Evolutionary conservation across 2,888 invertebrate species (phyloP), one percentile per base, ranked within the genome.

Genomic region (Parnassius apollo): DNA sequence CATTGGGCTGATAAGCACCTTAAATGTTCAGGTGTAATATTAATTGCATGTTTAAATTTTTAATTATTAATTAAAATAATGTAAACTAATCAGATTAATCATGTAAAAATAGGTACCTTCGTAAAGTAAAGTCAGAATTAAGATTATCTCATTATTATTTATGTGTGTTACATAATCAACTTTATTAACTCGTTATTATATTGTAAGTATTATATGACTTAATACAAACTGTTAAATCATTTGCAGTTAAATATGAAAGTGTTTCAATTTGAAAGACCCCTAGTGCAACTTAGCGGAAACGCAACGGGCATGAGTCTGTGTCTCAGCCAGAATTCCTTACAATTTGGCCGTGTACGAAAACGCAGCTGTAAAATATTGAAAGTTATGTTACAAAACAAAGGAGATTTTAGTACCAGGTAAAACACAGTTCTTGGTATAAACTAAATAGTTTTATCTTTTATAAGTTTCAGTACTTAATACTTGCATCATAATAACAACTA

Each of bases 191-290:
- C 4, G 35, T 35, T 35, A 35, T 1, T 35, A 35, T 35, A 35
- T 35, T 35, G 35, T 35, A 7, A 25, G 25, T 35, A 25, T 2
- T 35, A 7, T 35, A 3, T 35, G 35, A 4, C 35, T 35, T 35
- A 35, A 18, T 7, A 35, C 7, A 35, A 35, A 35, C 7, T 35
- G 35, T 35, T 7, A 35, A 35, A 35, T 7, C 35, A 7, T 35
- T 74, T 76, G n/a, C 71, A 91, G 91, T 68, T 91, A 25, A 87
- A 88, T 62, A 88, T 88, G 85, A 84, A 78, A 75, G 91, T 91
- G 18, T 78, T 91, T 56, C 66, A 81, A 22, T 82, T 83, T 55
- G 86, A 85, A 68, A 75, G 85, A 45, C 88, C 91, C 0, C 69
- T 91, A 3, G 90, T 91, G 22, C 80, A 80, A 2, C 68, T 91